Percentiles rank a stretch among this genome's conserved stretches.
phyloP scores from a whole-genome alignment of 2,113 vertebrate species.

The Calyptommatus sinebrachiatus region DNA sequence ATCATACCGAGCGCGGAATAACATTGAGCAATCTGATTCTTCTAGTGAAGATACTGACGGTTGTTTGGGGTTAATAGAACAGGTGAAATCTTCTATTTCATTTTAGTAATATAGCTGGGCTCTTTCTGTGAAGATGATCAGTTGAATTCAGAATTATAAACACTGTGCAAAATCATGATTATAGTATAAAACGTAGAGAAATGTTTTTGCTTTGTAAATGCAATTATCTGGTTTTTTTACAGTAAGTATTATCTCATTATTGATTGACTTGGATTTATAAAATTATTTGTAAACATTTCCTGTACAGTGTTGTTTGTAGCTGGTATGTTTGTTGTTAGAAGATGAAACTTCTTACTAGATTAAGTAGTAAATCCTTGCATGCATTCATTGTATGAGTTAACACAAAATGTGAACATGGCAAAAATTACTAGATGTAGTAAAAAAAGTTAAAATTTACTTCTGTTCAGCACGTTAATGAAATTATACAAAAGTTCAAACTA shows the following conservation, averaged over 20 bases:
- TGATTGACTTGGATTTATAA: not conserved
- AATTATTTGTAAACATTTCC: not conserved
- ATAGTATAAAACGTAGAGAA: too few relatives aligned
- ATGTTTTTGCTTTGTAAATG: not conserved
- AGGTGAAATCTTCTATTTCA: constrained; percentile 46
- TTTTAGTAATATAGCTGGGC: not conserved
- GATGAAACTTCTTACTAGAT: not conserved
- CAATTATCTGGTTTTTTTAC: not conserved
- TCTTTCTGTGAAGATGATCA: not conserved
- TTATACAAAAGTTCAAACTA: not conserved
- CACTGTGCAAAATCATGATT: too few relatives aligned
- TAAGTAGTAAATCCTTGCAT: not conserved
- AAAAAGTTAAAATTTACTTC: not conserved
- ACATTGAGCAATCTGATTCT: constrained; percentile 72
- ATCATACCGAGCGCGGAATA: constrained; percentile 62
- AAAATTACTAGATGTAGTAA: not conserved
- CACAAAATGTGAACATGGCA: not conserved
- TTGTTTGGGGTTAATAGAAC: constrained; percentile 74
- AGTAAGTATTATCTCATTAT: not conserved
- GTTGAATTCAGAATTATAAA: too few relatives aligned
- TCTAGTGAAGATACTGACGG: constrained; percentile 89
- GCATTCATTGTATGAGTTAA: not conserved
- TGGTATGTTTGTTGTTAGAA: not conserved
- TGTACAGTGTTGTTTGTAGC: not conserved
- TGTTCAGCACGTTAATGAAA: not conserved